These are phyloP conservation scores for Chaetura pelagica DNA, from an alignment of 2,113 vertebrate genomes.

Conservation along the genomic window DNA sequence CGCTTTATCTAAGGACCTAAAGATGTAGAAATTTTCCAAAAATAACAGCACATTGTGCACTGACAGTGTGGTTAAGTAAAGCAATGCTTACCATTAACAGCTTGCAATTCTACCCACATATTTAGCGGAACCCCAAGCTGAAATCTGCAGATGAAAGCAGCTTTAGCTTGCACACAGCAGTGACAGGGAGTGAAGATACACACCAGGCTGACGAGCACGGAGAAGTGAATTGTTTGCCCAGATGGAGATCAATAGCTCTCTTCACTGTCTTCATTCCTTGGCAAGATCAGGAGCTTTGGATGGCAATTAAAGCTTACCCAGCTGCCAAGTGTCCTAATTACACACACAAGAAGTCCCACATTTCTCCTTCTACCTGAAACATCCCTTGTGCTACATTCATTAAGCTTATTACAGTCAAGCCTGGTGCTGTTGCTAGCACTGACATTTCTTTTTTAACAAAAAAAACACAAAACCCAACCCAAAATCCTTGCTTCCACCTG, in stretches of 20 bases:
- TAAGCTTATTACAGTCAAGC: neutral
- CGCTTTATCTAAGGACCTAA: neutral
- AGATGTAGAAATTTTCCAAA: constrained; percentile 1
- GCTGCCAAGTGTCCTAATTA: constrained; percentile 48
- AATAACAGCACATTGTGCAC: neutral
- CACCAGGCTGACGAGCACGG: constrained; percentile 35
- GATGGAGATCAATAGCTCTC: constrained; percentile 54
- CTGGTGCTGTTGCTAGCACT: neutral
- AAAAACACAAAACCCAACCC: neutral
- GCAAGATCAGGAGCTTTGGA: constrained; percentile 8
- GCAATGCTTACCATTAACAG: neutral
- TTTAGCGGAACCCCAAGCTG: neutral
- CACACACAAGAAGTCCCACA: neutral
- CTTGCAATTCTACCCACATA: neutral
- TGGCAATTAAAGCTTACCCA: constrained; percentile 49
- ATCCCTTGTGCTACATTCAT: neutral
- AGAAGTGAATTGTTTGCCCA: constrained; percentile 48
- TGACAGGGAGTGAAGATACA: constrained; percentile 27
- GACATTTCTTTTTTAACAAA: neutral
- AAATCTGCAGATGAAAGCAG: constrained; percentile 22
- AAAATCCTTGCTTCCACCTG: neutral
- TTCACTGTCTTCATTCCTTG: constrained; percentile 19
- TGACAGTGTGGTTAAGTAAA: neutral
- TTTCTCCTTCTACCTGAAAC: constrained; percentile 39
- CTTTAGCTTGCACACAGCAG: neutral